Evolutionary conservation across 2,113 vertebrate species (phyloP).

Genomic region (Antennarius striatus): DNA sequence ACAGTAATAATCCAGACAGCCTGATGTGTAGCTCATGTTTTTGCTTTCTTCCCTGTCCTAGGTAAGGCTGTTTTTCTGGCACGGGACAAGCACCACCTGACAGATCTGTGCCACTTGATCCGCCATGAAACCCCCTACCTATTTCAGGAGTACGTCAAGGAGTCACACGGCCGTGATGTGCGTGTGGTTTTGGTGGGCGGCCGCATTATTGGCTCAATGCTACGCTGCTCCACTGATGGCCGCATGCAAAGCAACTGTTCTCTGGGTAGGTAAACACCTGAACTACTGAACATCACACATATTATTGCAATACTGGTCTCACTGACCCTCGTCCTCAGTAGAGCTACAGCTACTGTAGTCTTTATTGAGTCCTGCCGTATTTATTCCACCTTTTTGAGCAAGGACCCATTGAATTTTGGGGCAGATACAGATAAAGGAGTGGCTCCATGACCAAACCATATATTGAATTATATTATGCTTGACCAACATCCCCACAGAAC

Average conservation of each 20-base stretch:
- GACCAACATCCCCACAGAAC: too few species aligned
- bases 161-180: constrained; percentile 89
- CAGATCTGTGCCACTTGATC: constrained; percentile 89
- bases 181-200: constrained; percentile 90
- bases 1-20: not conserved
- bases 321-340: too few species aligned
- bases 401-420: too few species aligned
- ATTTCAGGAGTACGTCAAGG: constrained; percentile 92
- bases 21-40: constrained; percentile 3
- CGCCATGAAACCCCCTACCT: constrained; percentile 90
- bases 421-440: too few species aligned
- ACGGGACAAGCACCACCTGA: constrained; percentile 89
- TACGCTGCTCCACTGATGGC: constrained; percentile 89
- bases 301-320: not conserved
- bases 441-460: too few species aligned
- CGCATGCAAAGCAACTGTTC: constrained; percentile 95
- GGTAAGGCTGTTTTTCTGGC: constrained; percentile 92
- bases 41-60: constrained; percentile 47
- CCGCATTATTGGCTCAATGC: constrained; percentile 88
- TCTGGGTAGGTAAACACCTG: constrained; percentile 63
- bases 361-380: too few species aligned
- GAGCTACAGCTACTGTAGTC: too few species aligned
- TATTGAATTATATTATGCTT: too few species aligned
- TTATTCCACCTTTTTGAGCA: too few species aligned
- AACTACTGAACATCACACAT: not conserved